phyloP scores from a whole-genome alignment of 2,797 vertebrate genomes.

The Sylvia borin region DNA sequence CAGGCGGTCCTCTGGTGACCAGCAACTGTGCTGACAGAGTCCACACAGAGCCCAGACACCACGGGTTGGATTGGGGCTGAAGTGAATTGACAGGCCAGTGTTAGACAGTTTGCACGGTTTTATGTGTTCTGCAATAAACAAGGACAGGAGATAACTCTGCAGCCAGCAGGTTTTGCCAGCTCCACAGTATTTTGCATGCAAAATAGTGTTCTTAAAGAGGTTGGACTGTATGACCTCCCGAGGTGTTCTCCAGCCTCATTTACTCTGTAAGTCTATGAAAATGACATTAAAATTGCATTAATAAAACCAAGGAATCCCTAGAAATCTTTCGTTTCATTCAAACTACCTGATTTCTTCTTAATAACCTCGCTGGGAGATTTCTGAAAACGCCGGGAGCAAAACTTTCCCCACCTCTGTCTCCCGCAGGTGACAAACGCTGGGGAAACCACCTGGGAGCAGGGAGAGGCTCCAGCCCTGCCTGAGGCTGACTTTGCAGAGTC shows the following conservation, averaged over 20 bases:
- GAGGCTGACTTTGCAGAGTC: not conserved
- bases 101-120: not conserved
- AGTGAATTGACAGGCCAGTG: not conserved
- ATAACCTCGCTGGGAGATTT: not conserved
- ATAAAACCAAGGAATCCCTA: not conserved
- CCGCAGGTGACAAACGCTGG: not conserved
- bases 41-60: not conserved
- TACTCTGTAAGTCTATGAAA: slow-evolving; percentile 1
- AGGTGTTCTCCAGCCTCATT: slow-evolving; percentile 20
- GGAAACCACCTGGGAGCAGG: not conserved
- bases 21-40: not conserved
- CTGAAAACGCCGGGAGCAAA: not conserved
- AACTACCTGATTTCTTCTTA: not conserved
- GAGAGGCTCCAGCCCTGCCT: not conserved
- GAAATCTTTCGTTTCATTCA: not conserved
- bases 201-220: not conserved
- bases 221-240: not conserved
- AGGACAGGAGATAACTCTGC: not conserved
- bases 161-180: not conserved
- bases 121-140: not conserved
- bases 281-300: slow-evolving; percentile 1
- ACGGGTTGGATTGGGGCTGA: not conserved
- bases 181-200: not conserved
- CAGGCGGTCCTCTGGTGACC: not conserved
- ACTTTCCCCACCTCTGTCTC: not conserved